Evolutionary conservation across 1,140 invertebrate species (phyloP), one percentile per base, ranked within the genome.

Genomic region (Eubasilissa regina): DNA sequence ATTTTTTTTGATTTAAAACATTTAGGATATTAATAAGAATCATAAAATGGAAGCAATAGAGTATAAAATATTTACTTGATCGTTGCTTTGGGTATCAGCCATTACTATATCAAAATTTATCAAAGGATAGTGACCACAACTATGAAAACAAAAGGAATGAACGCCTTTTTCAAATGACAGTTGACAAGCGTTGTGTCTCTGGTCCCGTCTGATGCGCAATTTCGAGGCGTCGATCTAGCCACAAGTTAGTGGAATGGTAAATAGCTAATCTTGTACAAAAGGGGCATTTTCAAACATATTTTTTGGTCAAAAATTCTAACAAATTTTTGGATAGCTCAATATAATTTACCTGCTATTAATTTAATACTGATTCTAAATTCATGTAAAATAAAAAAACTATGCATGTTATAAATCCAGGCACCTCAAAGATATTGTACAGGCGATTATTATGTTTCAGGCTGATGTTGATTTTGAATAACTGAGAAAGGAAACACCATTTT

Each of bases 41-140:
- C 93, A 92, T 95, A 83, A 17, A 90, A 90, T 78, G 3, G 13
- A 48, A 70, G 47, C 44, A 70, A 70, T 51, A 47, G 19, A 47
- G 15, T 48, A 51, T 8, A 12, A 48, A 56, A 58, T 74, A 56
- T 48, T 62, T 75, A 75, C 74, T 15, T 75, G 74, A 48, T 75
- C 74, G 44, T n/a, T 47, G 13, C 19, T 45, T 48, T 43, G 43
- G 0, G 74, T 60, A 25, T 75, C 74, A 13, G 74, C 74, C 74
- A 75, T 75, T 17, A 25, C 62, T 35, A 13, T 25, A 64, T 48
- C 44, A 70, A 48, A 48, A 9, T 48, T 21, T 47, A 47, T 11
- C 66, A 70, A 70, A 70, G 15, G 51, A 70, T 70, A n/a, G 21
- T 10, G 9, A 48, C 13, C 12, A 19, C 66, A 19, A 51, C 15